Percentiles rank a stretch among this genome's conserved stretches.
Evolutionary conservation across 2,113 vertebrate species (phyloP).

Genomic region (Thamnaconus septentrionalis): DNA sequence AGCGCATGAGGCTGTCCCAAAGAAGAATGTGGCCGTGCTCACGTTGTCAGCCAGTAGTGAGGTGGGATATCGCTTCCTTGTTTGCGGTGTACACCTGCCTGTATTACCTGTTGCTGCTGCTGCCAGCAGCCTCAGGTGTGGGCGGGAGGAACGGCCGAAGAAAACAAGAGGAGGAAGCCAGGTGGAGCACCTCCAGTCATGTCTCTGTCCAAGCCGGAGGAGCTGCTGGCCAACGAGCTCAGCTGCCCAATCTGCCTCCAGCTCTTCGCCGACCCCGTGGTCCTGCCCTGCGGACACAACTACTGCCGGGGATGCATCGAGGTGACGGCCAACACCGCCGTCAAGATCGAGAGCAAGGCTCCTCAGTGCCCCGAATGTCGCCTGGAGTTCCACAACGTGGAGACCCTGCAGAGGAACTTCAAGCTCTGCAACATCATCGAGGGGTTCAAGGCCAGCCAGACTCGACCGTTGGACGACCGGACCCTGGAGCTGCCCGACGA

Average conservation of each 20-base stretch:
- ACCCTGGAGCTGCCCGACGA: rapidly evolving
- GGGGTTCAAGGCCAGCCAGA: constrained; percentile 30
- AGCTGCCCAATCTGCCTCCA: constrained; percentile 76
- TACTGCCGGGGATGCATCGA: constrained; percentile 70
- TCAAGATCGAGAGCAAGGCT: background rate
- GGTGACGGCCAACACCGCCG: background rate
- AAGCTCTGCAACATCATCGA: constrained; percentile 73
- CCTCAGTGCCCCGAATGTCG: constrained; percentile 73
- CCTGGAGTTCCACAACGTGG: constrained; percentile 21
- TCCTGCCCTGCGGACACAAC: constrained; percentile 76
- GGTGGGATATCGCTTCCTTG: constrained; percentile 1
- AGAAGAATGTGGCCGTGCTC: constrained; percentile 19
- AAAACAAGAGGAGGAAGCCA: background rate
- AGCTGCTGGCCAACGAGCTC: constrained; percentile 59
- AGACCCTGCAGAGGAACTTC: constrained; percentile 70
- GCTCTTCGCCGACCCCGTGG: constrained; percentile 63
- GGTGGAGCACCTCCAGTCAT: constrained; percentile 22
- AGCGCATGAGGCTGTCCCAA: constrained; percentile 42
- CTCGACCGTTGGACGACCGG: background rate
- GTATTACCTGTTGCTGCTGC: background rate
- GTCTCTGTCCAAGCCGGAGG: constrained; percentile 51
- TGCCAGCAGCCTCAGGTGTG: constrained; percentile 4
- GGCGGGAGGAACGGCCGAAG: background rate
- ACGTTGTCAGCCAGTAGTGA: constrained; percentile 6
- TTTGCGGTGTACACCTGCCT: background rate